Conservation (phyloP, 2,113 vertebrate species). For the Caranx ignobilis region DNA sequence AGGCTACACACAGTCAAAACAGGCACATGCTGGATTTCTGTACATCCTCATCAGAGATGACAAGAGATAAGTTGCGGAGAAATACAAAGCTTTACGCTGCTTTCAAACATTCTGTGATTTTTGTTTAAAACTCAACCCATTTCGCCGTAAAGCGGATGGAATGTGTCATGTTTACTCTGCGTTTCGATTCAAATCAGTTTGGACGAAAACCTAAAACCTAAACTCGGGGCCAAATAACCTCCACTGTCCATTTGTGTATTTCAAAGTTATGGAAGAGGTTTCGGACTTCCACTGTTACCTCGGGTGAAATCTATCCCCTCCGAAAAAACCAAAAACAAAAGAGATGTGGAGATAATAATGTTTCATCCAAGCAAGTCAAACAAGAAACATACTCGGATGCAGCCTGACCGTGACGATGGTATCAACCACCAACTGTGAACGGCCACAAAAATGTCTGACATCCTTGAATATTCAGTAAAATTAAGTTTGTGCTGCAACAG, state of each 20-base stretch:
- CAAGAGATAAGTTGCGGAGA: constrained; percentile 55
- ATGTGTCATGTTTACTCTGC: constrained; percentile 76
- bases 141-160: constrained; percentile 64
- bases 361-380: constrained; percentile 78
- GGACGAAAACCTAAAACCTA: constrained; percentile 75
- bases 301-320: constrained; percentile 74
- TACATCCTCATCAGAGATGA: constrained; percentile 30
- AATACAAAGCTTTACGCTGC: constrained; percentile 32
- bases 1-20: constrained; percentile 35
- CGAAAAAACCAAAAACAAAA: constrained; percentile 77
- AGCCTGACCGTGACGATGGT: constrained; percentile 70
- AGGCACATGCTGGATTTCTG: constrained; percentile 7
- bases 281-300: constrained; percentile 74
- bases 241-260: constrained; percentile 64
- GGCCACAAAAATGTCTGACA: constrained; percentile 56
- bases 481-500: constrained; percentile 22
- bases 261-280: constrained; percentile 65
- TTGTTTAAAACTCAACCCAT: constrained; percentile 56
- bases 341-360: constrained; percentile 71
- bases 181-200: constrained; percentile 78
- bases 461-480: constrained; percentile 24
- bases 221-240: constrained; percentile 65
- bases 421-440: constrained; percentile 63
- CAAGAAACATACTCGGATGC: constrained; percentile 73
- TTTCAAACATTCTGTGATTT: constrained; percentile 59